Percentiles rank a stretch among this genome's conserved stretches.
Conservation (phyloP, 2,888 invertebrate genomes). For the Leptopilina syphax region DNA sequence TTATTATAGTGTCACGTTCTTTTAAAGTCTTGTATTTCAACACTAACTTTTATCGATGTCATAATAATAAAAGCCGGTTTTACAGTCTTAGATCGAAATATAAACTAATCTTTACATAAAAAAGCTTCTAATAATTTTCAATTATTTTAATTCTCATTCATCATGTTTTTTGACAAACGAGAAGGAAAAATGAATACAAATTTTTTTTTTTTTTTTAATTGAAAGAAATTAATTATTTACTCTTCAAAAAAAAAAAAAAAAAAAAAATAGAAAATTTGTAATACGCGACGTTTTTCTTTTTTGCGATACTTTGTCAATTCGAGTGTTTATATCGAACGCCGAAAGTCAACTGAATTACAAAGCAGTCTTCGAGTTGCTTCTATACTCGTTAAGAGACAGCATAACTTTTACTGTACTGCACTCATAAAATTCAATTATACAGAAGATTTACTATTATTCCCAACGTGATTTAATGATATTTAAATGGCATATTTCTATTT, state of each 20-base stretch:
- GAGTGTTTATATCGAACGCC: slow-evolving; percentile 60
- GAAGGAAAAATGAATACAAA: no score
- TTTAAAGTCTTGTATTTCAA: not conserved
- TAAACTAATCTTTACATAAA: no score
- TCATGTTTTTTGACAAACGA: no score
- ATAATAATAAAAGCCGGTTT: slow-evolving; percentile 16
- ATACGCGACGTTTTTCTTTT: not conserved
- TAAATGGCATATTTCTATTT: no score
- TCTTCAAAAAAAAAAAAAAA: not conserved
- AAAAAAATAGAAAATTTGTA: not conserved
- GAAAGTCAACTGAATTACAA: slow-evolving; percentile 60
- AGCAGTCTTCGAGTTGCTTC: slow-evolving; percentile 34
- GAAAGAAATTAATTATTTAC: not conserved
- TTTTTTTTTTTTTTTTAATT: no score
- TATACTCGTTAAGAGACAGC: not conserved
- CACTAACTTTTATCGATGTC: slow-evolving; percentile 12
- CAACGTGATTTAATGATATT: no score
- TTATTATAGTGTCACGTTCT: not conserved
- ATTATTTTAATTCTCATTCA: no score
- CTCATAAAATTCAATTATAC: not conserved
- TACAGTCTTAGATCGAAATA: no score
- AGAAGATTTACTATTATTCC: no score
- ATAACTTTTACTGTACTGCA: not conserved
- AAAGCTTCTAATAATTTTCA: no score
- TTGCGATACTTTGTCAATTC: slow-evolving; percentile 33